Evolutionary conservation across 1,140 invertebrate genomes (phyloP), one percentile per base, ranked within the genome.

Genomic region (Trialeurodes vaporariorum): DNA sequence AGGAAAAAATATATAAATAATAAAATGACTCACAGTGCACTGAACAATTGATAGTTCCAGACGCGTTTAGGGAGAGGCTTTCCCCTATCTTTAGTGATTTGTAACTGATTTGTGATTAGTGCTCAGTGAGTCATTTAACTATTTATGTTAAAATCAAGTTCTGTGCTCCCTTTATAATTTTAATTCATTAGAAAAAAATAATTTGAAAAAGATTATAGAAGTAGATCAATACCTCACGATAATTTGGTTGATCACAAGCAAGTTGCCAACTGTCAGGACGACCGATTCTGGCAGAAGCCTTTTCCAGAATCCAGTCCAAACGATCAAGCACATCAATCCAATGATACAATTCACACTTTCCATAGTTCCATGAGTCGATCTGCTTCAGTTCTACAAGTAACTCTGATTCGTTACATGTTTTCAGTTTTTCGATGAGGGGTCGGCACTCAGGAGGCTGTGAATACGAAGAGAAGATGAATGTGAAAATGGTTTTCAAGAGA

Each of bases 291-390:
- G 84, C 79, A 49, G 87, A 86, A 40, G 90, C 88, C 75, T 85
- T 84, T 73, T 91, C 91, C 70, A 94, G 79, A 70, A 94, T 89
- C 65, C 83, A 83, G 79, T 94, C 92, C 80, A 90, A 92, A 23
- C 87, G 82, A 80, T 94, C 91, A 34, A 95, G 79, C 2, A 93
- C 86, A 81, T 93, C 90, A 65, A 91, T 90, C 92, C 92, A 95
- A 77, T 95, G 91, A 75, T 90, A 91, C 13, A 95, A 80, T 79
- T 95, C 92, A 79, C 91, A 94, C 83, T 94, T 94, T 67, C 92
- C 91, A 79, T 87, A 93, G 34, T 89, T 91, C 92, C 92, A 94
- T 27, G 88, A 85, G 73, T 90, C 89, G 70, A 93, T 86, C 68
- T 85, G 84, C 70, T 85, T 85, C 25, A 94, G 76, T 76, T 91